Percentiles rank a stretch among this genome's conserved stretches.
These are phyloP conservation scores for Drosophila setosimentum DNA, from an alignment of 2,888 invertebrate genomes.

Conservation along the genomic window DNA sequence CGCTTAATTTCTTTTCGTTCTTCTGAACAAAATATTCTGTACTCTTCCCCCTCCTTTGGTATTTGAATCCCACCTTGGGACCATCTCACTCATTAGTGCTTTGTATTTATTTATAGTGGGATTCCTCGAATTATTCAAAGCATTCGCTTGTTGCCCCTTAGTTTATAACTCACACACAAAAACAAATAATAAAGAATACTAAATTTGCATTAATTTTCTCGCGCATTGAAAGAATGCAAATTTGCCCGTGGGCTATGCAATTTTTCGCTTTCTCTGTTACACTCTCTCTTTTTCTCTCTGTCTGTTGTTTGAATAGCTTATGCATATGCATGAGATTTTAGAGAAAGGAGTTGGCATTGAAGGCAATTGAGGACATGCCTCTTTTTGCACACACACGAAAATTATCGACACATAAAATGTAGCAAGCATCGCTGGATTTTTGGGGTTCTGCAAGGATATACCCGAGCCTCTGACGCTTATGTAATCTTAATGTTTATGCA, in stretches of 20 bases:
- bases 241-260: constrained; percentile 55
- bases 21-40: not conserved
- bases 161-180: constrained; percentile 31
- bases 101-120: constrained; percentile 1
- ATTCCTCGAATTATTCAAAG: constrained; percentile 29
- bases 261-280: constrained; percentile 28
- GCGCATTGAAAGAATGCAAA: constrained; percentile 60
- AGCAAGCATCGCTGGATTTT: constrained; percentile 67
- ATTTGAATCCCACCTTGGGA: not conserved
- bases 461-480: constrained; percentile 70
- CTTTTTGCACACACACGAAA: constrained; percentile 34
- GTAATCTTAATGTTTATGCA: constrained; percentile 81
- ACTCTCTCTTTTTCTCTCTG: not conserved
- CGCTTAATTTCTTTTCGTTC: not conserved
- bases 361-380: constrained; percentile 16
- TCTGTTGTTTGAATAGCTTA: constrained; percentile 50
- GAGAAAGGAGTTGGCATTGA: not conserved
- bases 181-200: not conserved
- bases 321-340: constrained; percentile 72
- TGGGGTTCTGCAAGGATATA: constrained; percentile 46
- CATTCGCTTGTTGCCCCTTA: constrained; percentile 30
- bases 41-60: not conserved
- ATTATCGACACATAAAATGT: constrained; percentile 80
- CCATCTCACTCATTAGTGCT: constrained; percentile 6
- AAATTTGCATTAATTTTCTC: constrained; percentile 61